phyloP scores from a whole-genome alignment of 2,113 vertebrate genomes.

The Trochalopteron elliotii region DNA sequence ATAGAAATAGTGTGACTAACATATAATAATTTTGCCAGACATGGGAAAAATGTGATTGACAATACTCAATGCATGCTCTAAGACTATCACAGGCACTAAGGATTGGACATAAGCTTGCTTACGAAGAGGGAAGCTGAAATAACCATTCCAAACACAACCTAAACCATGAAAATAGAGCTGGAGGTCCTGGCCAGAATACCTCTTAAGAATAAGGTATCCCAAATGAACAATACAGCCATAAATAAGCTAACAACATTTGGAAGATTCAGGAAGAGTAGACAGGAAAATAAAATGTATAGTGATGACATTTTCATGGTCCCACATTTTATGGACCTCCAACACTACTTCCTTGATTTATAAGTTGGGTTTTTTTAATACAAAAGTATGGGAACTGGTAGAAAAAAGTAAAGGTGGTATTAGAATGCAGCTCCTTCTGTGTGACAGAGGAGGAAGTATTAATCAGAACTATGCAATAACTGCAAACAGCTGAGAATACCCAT shows the following conservation, averaged over 20 bases:
- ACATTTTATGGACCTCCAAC: constrained; percentile 68
- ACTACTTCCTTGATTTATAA: constrained; percentile 64
- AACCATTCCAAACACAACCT: not conserved
- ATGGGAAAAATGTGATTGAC: not conserved
- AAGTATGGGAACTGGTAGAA: constrained; percentile 47
- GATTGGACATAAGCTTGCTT: not conserved
- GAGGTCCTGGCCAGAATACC: not conserved
- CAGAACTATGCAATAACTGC: constrained; percentile 18
- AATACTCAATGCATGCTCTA: not conserved
- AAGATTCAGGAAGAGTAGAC: constrained; percentile 63
- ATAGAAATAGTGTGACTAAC: not conserved
- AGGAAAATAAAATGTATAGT: constrained; percentile 68
- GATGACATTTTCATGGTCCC: constrained; percentile 74
- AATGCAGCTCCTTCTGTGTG: constrained; percentile 45
- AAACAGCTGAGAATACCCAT: constrained; percentile 38
- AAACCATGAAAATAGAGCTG: not conserved
- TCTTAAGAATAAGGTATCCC: constrained; percentile 42
- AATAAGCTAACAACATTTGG: constrained; percentile 67
- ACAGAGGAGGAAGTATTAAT: constrained; percentile 52
- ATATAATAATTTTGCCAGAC: not conserved
- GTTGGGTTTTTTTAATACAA: not conserved
- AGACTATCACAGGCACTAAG: not conserved
- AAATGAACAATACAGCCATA: constrained; percentile 43
- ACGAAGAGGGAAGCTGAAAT: not conserved
- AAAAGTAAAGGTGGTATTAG: constrained; percentile 61